Evolutionary conservation across 2,888 invertebrate species (phyloP).

Genomic region (Xanthorhoe designata): DNA sequence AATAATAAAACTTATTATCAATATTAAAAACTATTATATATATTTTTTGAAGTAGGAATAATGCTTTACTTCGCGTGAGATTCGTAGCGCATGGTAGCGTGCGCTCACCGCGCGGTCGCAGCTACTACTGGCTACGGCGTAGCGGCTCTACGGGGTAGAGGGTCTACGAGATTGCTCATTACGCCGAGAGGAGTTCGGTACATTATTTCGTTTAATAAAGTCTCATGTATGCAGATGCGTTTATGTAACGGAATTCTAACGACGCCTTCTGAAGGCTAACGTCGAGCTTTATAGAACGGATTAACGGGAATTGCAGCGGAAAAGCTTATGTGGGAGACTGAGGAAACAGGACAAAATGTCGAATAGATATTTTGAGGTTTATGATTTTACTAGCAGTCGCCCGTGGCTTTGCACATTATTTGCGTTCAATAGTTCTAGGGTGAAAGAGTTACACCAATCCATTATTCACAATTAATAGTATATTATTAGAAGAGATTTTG

Average conservation of each 20-base stretch:
- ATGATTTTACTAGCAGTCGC: neutral
- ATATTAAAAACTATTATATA: neutral
- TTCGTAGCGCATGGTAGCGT: slow-evolving; percentile 44
- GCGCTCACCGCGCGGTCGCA: slow-evolving; percentile 47
- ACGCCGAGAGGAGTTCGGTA: slow-evolving; percentile 60
- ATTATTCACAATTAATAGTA: too few species aligned
- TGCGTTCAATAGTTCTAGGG: too few species aligned
- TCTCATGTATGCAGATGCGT: slow-evolving; percentile 51
- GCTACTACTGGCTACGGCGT: slow-evolving; percentile 51
- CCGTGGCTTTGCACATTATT: too few species aligned
- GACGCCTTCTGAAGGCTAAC: slow-evolving; percentile 26
- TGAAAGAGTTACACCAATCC: too few species aligned
- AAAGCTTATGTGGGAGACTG: neutral
- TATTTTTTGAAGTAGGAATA: neutral
- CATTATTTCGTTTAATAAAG: slow-evolving; percentile 74
- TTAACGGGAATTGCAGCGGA: slow-evolving; percentile 11
- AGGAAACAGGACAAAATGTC: neutral
- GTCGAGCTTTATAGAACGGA: slow-evolving; percentile 11
- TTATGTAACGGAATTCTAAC: slow-evolving; percentile 31
- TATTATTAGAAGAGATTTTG: too few species aligned
- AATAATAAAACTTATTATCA: slow-evolving; percentile 10
- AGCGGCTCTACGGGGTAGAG: slow-evolving; percentile 44
- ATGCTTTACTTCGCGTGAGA: slow-evolving; percentile 24
- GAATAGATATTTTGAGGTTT: neutral
- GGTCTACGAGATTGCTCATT: slow-evolving; percentile 63